Conservation (phyloP, 2,797 vertebrate species). For the Hippopotamyrus pictus region DNA sequence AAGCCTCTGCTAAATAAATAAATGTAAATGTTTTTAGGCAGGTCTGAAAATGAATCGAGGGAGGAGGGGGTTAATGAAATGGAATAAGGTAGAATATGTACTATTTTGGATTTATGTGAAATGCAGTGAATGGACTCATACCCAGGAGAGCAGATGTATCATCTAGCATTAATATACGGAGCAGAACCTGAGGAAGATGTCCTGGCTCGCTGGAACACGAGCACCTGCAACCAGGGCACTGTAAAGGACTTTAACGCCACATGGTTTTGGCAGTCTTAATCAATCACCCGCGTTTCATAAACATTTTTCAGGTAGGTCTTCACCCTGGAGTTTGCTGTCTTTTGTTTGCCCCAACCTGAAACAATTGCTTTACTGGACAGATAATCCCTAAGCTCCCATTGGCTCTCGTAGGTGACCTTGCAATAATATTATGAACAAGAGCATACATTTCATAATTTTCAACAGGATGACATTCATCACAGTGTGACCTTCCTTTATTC, state of each 20-base stretch:
- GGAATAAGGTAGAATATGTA: neutral
- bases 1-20: neutral
- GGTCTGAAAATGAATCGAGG: neutral
- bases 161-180: neutral
- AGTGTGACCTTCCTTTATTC: neutral
- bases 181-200: neutral
- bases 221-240: neutral
- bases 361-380: neutral
- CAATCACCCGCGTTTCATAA: neutral
- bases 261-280: slow-evolving; percentile 1
- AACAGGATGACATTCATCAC: neutral
- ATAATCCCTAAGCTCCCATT: neutral
- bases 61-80: neutral
- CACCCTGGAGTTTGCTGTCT: neutral
- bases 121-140: neutral
- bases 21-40: neutral
- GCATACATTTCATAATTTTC: neutral
- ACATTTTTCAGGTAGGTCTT: neutral
- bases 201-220: neutral
- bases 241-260: neutral
- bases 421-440: neutral
- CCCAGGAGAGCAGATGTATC: neutral
- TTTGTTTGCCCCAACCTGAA: neutral
- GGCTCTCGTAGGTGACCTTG: neutral
- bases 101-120: neutral